Evolutionary conservation across 37 sponge, comb jelly and placozoan species (phyloP).

Genomic region (Agelas oroides): DNA sequence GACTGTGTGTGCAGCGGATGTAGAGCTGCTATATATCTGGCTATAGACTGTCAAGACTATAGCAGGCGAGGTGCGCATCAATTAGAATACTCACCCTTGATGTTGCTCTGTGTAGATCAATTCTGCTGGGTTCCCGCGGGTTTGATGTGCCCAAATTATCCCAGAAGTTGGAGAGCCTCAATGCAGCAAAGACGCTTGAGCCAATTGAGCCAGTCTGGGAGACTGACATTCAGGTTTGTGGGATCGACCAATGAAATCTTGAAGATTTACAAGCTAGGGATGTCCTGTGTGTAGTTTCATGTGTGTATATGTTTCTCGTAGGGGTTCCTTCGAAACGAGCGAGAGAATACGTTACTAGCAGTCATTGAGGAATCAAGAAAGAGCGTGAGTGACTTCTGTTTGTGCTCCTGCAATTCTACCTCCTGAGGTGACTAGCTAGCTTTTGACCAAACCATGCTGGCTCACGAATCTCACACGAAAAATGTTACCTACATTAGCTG

Average conservation of each 20-base stretch:
- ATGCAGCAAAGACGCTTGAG: slow-evolving; percentile 92
- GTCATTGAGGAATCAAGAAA: slow-evolving; percentile 93
- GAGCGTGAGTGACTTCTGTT: slow-evolving; percentile 65
- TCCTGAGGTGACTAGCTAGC: too few species aligned
- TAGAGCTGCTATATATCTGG: too few species aligned
- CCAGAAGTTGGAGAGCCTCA: slow-evolving; percentile 88
- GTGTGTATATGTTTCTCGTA: slow-evolving; percentile 23
- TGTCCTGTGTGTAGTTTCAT: neutral
- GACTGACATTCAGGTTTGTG: slow-evolving; percentile 76
- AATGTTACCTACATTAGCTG: too few species aligned
- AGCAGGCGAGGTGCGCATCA: slow-evolving; percentile 26
- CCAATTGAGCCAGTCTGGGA: slow-evolving; percentile 86
- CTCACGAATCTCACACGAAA: too few species aligned
- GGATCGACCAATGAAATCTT: neutral
- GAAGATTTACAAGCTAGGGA: neutral
- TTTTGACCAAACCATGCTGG: too few species aligned
- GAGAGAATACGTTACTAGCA: slow-evolving; percentile 93
- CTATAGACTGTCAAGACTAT: too few species aligned
- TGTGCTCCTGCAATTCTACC: too few species aligned
- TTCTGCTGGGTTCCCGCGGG: slow-evolving; percentile 92
- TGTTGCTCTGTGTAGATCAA: slow-evolving; percentile 63
- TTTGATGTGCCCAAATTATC: slow-evolving; percentile 92
- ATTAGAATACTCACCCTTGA: slow-evolving; percentile 18
- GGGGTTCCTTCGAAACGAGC: slow-evolving; percentile 93
- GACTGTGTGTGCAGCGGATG: too few species aligned